Percentiles rank a stretch among this genome's conserved stretches.
These are phyloP conservation scores for Tetramorium bicarinatum DNA, from an alignment of 2,888 invertebrate genomes.

Conservation along the genomic window DNA sequence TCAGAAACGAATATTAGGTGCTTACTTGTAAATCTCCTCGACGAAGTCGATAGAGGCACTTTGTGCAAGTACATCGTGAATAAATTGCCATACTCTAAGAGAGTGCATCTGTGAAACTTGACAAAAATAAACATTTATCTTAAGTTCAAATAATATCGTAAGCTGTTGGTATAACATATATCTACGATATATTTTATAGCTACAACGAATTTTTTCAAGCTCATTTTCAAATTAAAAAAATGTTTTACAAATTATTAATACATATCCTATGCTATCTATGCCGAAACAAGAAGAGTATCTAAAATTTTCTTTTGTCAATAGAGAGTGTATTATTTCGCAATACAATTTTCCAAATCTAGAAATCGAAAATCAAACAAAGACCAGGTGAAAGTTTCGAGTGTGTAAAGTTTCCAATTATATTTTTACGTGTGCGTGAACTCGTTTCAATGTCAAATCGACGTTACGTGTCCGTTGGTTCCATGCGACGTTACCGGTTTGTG, in stretches of 20 bases:
- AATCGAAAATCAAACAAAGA: neutral
- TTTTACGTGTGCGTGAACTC: constrained; percentile 23
- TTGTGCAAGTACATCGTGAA: constrained; percentile 12
- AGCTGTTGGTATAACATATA: too few species aligned
- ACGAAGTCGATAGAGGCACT: constrained; percentile 32
- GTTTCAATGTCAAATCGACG: constrained; percentile 53
- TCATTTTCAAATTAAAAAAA: constrained; percentile 1
- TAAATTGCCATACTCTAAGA: constrained; percentile 19
- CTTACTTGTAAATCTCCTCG: constrained; percentile 47
- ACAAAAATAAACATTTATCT: neutral
- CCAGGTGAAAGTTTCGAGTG: neutral
- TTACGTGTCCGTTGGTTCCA: constrained; percentile 60
- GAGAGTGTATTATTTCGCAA: neutral
- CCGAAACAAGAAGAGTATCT: neutral
- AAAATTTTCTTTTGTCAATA: neutral
- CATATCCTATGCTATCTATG: neutral
- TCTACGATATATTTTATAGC: neutral
- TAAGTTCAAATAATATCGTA: constrained; percentile 5
- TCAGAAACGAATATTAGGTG: constrained; percentile 37
- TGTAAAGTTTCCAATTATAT: constrained; percentile 30
- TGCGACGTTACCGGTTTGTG: constrained; percentile 48
- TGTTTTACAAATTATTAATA: neutral
- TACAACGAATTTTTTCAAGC: neutral
- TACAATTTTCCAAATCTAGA: neutral
- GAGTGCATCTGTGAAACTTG: constrained; percentile 11